These are phyloP conservation scores for Timema podura DNA, from an alignment of 2,888 invertebrate genomes.

Conservation along the genomic window DNA sequence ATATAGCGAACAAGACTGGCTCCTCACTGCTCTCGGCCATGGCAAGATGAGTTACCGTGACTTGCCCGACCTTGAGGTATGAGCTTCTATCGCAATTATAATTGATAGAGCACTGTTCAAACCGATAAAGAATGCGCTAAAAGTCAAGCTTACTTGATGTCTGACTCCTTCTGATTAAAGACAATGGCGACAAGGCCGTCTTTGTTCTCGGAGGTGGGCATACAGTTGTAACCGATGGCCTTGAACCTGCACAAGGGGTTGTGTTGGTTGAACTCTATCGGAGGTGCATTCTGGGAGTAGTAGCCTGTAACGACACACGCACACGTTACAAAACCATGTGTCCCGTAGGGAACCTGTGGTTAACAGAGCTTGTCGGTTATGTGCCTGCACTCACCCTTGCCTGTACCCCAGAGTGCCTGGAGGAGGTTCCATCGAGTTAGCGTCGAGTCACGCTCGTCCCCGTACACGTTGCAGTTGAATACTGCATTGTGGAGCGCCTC, in stretches of 20 bases:
- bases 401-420: conserved; percentile 85
- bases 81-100: too few relatives aligned
- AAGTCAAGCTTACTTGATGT: conserved; percentile 59
- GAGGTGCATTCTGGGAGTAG: conserved; percentile 70
- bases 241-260: conserved; percentile 93
- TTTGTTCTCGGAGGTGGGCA: conserved; percentile 83
- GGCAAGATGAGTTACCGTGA: too few relatives aligned
- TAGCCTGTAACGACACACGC: conserved; percentile 50
- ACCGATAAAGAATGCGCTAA: not conserved
- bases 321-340: too few relatives aligned
- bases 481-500: conserved; percentile 71
- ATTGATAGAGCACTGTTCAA: not conserved
- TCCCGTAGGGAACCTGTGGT: not conserved
- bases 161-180: conserved; percentile 77
- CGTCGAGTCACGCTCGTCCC: conserved; percentile 91
- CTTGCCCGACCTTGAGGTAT: too few relatives aligned
- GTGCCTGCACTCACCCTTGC: conserved; percentile 49
- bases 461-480: conserved; percentile 77
- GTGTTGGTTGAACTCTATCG: conserved; percentile 79
- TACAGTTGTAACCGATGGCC: conserved; percentile 86
- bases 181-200: conserved; percentile 85
- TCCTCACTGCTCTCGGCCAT: too few relatives aligned
- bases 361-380: not conserved
- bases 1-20: too few relatives aligned
- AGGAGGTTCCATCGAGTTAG: conserved; percentile 93